phyloP scores from a whole-genome alignment of 2,113 vertebrate genomes.

The Centropus bengalensis region DNA sequence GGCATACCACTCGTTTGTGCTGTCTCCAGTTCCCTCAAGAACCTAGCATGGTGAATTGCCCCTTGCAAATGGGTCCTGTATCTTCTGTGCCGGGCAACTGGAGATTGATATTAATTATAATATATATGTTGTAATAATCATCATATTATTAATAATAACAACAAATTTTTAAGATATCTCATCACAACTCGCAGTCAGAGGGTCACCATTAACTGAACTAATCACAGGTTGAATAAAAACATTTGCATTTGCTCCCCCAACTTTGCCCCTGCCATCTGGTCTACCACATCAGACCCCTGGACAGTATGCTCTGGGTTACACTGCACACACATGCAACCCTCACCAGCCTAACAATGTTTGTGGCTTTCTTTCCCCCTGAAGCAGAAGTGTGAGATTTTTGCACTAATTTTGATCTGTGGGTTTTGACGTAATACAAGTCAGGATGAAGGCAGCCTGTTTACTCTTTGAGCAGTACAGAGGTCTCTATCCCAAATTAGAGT shows the following conservation, averaged over 20 bases:
- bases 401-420: neutral
- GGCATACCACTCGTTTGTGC: neutral
- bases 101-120: too few species aligned
- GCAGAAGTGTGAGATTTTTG: neutral
- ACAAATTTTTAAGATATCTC: neutral
- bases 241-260: neutral
- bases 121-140: too few species aligned
- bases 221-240: neutral
- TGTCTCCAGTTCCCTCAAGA: neutral
- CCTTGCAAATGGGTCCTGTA: neutral
- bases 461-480: neutral
- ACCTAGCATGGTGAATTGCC: neutral
- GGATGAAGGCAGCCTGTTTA: neutral
- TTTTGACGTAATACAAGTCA: neutral
- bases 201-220: neutral
- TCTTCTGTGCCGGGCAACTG: neutral
- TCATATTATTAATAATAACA: neutral
- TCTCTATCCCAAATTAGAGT: neutral
- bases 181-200: neutral
- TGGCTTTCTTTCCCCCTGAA: neutral
- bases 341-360: fast-evolving
- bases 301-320: neutral
- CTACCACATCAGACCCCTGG: neutral
- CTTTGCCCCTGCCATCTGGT: neutral
- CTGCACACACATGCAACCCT: too few species aligned